phyloP scores from a whole-genome alignment of 2,113 vertebrate species.

The Thryonomys swinderianus region DNA sequence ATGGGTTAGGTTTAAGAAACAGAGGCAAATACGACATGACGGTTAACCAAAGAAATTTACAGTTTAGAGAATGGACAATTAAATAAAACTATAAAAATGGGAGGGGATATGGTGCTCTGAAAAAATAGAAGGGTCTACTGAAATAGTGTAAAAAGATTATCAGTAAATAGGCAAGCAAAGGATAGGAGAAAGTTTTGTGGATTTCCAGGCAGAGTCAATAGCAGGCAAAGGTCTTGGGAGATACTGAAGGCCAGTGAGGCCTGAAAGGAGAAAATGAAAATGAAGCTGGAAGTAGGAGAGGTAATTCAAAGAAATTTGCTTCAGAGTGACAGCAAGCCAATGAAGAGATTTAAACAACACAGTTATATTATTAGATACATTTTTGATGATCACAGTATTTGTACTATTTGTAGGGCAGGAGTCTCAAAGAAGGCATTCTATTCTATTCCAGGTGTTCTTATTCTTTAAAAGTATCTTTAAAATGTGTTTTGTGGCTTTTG shows the following conservation, averaged over 20 bases:
- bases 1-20: background rate
- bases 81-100: background rate
- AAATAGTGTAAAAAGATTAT: background rate
- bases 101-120: background rate
- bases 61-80: background rate
- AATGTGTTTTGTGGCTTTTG: background rate
- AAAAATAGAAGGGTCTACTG: slow-evolving; percentile 1
- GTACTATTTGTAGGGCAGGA: background rate
- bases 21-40: background rate
- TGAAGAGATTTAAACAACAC: background rate
- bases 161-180: background rate
- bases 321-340: slow-evolving; percentile 23
- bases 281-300: background rate
- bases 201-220: background rate
- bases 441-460: background rate
- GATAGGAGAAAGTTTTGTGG: background rate
- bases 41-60: slow-evolving; percentile 30
- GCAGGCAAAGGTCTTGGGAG: background rate
- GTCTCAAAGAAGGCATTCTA: background rate
- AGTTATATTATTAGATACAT: background rate
- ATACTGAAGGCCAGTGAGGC: background rate
- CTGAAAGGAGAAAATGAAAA: background rate
- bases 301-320: background rate
- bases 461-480: slow-evolving; percentile 19
- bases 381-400: slow-evolving; percentile 23